Conservation (phyloP, 1,140 invertebrate species). For the Bombyx mandarina region DNA sequence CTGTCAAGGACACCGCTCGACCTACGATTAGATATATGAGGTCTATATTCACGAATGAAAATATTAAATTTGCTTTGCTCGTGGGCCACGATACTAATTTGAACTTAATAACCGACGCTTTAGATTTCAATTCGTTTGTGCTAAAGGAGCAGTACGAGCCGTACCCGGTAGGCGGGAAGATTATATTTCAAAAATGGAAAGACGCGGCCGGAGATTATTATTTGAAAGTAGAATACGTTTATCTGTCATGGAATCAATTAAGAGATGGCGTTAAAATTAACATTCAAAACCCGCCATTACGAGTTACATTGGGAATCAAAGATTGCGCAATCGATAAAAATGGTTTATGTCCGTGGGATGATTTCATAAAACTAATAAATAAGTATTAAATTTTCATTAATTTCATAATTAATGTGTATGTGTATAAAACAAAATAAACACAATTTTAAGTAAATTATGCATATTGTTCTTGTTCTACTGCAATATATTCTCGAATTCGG, state of each 20-base stretch:
- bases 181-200: constrained; percentile 54
- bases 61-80: constrained; percentile 26
- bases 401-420: neutral
- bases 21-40: constrained; percentile 38
- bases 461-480: too few species aligned
- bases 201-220: constrained; percentile 22
- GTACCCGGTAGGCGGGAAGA: constrained; percentile 48
- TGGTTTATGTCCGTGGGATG: constrained; percentile 42
- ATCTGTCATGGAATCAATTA: constrained; percentile 38
- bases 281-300: constrained; percentile 30
- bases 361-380: constrained; percentile 21
- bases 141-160: constrained; percentile 33
- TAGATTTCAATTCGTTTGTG: constrained; percentile 28
- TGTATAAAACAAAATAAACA: too few species aligned
- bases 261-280: constrained; percentile 22
- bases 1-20: constrained; percentile 30
- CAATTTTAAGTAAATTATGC: too few species aligned
- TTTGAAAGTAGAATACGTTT: constrained; percentile 48
- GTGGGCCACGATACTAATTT: constrained; percentile 38
- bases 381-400: neutral
- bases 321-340: constrained; percentile 29
- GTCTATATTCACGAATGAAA: constrained; percentile 19
- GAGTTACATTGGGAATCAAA: constrained; percentile 29
- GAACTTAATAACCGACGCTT: constrained; percentile 19
- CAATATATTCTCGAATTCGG: too few species aligned